Evolutionary conservation across 1,140 invertebrate species (phyloP).

Genomic region (Zaprionus kolodkinae): DNA sequence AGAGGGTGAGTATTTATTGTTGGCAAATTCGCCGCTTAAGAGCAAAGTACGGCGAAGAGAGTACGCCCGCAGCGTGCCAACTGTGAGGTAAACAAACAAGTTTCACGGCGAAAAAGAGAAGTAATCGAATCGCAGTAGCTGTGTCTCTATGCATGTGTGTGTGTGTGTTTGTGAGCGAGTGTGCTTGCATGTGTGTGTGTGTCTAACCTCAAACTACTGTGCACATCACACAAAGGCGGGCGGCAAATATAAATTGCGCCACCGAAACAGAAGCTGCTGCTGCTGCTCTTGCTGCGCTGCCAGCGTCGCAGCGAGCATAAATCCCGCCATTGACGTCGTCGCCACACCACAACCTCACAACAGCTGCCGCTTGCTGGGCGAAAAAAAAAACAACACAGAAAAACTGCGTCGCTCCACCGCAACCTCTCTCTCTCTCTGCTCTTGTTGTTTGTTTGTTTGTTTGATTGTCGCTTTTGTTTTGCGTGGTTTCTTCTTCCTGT

Average conservation of each 20-base stretch:
- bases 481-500: slow-evolving; percentile 32
- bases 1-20: slow-evolving; percentile 19
- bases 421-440: neutral
- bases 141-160: neutral
- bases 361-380: slow-evolving; percentile 1
- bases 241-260: slow-evolving; percentile 46
- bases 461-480: slow-evolving; percentile 27
- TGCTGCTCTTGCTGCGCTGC: neutral
- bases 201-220: slow-evolving; percentile 52
- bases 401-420: slow-evolving; percentile 9
- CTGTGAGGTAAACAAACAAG: slow-evolving; percentile 63
- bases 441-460: slow-evolving; percentile 22
- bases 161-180: slow-evolving; percentile 20
- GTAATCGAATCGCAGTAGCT: neutral
- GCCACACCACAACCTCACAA: slow-evolving; percentile 27
- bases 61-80: slow-evolving; percentile 1
- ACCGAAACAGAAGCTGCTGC: slow-evolving; percentile 11
- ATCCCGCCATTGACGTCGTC: slow-evolving; percentile 22
- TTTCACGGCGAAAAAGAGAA: slow-evolving; percentile 39
- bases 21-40: slow-evolving; percentile 57
- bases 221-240: slow-evolving; percentile 1
- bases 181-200: slow-evolving; percentile 10
- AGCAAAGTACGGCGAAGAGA: slow-evolving; percentile 49
- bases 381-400: slow-evolving; percentile 1
- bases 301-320: neutral